Evolutionary conservation across 2,113 vertebrate genomes (phyloP), one percentile per base, ranked within the genome.

Genomic region (Toxostoma redivivum): DNA sequence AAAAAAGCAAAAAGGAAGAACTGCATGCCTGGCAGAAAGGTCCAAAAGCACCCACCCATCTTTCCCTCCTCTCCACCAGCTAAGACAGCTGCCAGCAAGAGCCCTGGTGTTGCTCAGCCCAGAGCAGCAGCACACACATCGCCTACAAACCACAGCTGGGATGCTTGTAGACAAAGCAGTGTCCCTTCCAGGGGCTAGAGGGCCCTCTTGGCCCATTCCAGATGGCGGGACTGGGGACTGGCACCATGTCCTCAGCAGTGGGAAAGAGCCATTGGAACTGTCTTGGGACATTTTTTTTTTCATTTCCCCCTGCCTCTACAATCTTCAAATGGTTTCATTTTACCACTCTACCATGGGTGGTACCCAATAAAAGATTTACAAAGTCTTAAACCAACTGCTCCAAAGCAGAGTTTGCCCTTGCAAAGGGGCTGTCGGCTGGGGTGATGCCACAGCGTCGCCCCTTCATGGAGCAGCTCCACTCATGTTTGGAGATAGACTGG

Each of bases 71-170:
- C 56, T 87, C 33, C 10, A 2, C 17, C 17, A 31, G 50, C n/a
- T 65, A 78, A 92, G 92, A 62, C 80, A 91, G 81, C 73, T 92
- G 62, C 61, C 57, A 54, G 53, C 42, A 23, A 60, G 47, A 76
- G 35, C 65, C 51, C n/a, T 51, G 21, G 1, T 1, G 4, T 31
- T 57, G 30, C 50, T 78, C 40, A 19, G 62, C 0, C 0, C 61
- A 18, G 23, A 51, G 62, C 45, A 65, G 31, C 51, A 57, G 33
- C 31, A 65, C 38, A 9, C 10, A 28, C 8, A 2, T 5, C 28
- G 51, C 31, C 23, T 48, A 12, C 35, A 73, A 80, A 58, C 20
- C 45, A 31, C 37, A 42, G 57, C 10, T 1, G 0, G 40, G 28
- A 20, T 14, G 25, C 27, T 65, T 30, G 38, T 4, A 24, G 48